A percentile compares a stretch with the other conserved stretches of the same genome.
These are phyloP conservation scores for Oscheius myriophilus DNA, from an alignment of 2,888 invertebrate genomes.

Conservation along the genomic window DNA sequence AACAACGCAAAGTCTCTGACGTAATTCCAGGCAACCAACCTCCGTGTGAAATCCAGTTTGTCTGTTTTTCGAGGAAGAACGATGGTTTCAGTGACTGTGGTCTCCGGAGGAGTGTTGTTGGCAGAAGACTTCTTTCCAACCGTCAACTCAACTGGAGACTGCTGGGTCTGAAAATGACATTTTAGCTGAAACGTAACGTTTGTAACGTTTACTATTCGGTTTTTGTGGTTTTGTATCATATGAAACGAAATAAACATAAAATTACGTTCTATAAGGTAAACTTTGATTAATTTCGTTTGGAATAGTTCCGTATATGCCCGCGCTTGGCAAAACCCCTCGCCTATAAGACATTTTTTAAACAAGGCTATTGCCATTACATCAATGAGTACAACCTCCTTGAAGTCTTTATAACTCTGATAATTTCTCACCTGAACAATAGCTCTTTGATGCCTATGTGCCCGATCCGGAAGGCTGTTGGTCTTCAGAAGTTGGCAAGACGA, in stretches of 20 bases:
- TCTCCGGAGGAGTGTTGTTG: slow-evolving; percentile 7
- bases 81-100: slow-evolving; percentile 62
- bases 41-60: slow-evolving; percentile 68
- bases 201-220: no score
- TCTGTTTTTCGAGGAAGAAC: slow-evolving; percentile 64
- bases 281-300: no score
- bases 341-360: no score
- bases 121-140: slow-evolving; percentile 13
- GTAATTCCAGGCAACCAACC: slow-evolving; percentile 11
- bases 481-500: slow-evolving; percentile 10
- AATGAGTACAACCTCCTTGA: no score
- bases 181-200: neutral
- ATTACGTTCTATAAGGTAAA: no score
- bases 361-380: no score
- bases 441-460: slow-evolving; percentile 16
- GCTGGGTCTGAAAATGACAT: slow-evolving; percentile 4
- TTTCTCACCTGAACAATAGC: slow-evolving; percentile 14
- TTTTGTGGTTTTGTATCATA: no score
- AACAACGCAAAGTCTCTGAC: slow-evolving; percentile 1
- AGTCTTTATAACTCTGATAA: no score
- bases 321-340: no score
- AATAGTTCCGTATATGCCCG: no score
- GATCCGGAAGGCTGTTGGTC: slow-evolving; percentile 25
- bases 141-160: slow-evolving; percentile 29
- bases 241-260: no score